Conservation (phyloP, 2,113 vertebrate species). For the Arizona elegans region DNA sequence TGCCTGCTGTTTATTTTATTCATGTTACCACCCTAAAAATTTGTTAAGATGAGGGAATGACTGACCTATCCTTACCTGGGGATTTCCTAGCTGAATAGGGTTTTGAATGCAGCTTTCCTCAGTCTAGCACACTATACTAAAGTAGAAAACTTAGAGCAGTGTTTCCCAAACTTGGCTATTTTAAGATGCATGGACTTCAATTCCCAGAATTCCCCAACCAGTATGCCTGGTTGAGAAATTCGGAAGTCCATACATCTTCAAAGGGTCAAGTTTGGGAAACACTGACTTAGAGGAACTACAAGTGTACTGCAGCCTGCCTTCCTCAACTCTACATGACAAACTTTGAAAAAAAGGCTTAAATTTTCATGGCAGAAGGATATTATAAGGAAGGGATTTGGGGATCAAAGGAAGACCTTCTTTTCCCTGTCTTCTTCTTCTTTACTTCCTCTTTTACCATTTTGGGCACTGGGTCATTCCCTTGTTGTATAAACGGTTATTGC, state of each 20-base stretch:
- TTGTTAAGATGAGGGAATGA: background rate
- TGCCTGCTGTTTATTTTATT: background rate
- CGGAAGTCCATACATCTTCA: too few species aligned
- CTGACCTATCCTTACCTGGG: background rate
- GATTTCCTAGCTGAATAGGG: background rate
- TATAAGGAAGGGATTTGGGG: background rate
- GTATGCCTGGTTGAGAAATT: too few species aligned
- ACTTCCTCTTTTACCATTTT: too few species aligned
- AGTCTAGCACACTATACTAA: background rate
- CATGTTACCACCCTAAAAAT: background rate
- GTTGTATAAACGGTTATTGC: too few species aligned
- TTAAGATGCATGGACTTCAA: too few species aligned
- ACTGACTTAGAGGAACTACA: background rate
- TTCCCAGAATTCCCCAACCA: too few species aligned
- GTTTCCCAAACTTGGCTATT: too few species aligned
- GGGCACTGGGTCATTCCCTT: too few species aligned
- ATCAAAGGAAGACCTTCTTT: background rate
- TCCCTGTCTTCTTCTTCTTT: too few species aligned
- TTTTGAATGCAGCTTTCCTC: background rate
- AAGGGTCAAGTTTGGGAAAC: too few species aligned
- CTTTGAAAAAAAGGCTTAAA: background rate
- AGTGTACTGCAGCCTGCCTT: background rate
- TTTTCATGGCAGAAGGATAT: background rate
- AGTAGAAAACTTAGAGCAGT: background rate
- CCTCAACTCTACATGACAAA: background rate